These are phyloP conservation scores for Patiria pectinifera DNA, from an alignment of 53 echinoderm and acorn worm genomes.

Conservation along the genomic window DNA sequence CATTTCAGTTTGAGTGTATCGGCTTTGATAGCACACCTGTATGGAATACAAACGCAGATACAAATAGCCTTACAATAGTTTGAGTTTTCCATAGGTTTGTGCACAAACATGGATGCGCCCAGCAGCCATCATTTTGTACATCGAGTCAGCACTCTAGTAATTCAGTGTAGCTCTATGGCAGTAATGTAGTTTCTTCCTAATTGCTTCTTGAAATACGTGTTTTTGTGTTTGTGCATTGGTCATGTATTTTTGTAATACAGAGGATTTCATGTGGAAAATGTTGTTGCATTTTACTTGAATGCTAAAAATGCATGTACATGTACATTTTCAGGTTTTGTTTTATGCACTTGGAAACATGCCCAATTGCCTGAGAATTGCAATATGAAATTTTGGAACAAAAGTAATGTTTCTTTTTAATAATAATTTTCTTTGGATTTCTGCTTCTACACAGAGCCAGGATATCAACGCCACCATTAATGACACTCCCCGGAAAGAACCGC, in stretches of 20 bases:
- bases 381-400: too few species aligned
- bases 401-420: background rate
- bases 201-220: too few species aligned
- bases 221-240: background rate
- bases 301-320: constrained; percentile 3
- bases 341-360: background rate
- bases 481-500: constrained; percentile 87
- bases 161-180: too few species aligned
- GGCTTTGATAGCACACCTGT: too few species aligned
- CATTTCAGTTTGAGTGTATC: too few species aligned
- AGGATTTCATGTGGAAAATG: background rate
- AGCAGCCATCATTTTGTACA: too few species aligned
- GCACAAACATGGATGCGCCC: too few species aligned
- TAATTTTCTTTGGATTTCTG: background rate
- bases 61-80: too few species aligned
- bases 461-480: constrained; percentile 98
- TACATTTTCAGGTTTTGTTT: background rate
- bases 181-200: too few species aligned
- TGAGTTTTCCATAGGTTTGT: too few species aligned
- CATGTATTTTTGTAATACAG: background rate
- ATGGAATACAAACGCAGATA: too few species aligned
- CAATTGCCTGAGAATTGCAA: background rate
- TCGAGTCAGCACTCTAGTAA: too few species aligned
- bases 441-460: constrained; percentile 74
- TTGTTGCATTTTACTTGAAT: background rate